Evolutionary conservation across 2,888 invertebrate species (phyloP), one percentile per base, ranked within the genome.

Genomic region (Volucella inanis): DNA sequence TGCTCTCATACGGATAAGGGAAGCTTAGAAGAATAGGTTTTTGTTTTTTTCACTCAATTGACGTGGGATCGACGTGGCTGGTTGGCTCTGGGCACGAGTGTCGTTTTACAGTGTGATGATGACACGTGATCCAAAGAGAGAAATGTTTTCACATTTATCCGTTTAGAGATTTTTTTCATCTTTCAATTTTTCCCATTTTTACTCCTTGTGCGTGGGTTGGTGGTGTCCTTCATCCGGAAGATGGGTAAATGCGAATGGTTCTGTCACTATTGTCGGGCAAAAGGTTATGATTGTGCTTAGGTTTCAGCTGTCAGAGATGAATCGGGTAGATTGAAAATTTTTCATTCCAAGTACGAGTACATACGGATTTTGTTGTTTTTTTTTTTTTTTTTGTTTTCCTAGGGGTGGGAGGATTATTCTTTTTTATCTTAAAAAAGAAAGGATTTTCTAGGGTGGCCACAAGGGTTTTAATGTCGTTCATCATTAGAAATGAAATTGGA

Each of bases 141-240:
- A 68, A 68, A 82, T 77, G 67, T 77, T 67, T 82, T 77, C 70
- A 55, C 65, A 62, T 82, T 82, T 67, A 62, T 82, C 77, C 67
- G 12, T 31, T 47, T 61, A 61, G 55, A 57, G 52, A 11, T 8
- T 62, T 15, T 71, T 68, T 49, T 1, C 3, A 22, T 22, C 43
- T 64, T 70, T 4, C 68, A 57, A 11, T 14, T 12, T 47, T 38
- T 12, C 61, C 45, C 14, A 12, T 61, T 62, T 45, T 47, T 0
- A 15, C 15, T 31, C 52, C 31, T 39, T 22, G 38, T 50, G 47
- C 2, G 49, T 12, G 4, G 43, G 43, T n/a, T 59, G 9, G 12
- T 55, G 47, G 45, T 22, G 39, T 71, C 45, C 12, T 1, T 45
- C 4, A n/a, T 22, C 47, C 41, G 38, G 50, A 72, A 72, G 55